Base-by-base conservation (phyloP, 2,888 invertebrate species). In the Stenolophus ochropezus region DNA sequence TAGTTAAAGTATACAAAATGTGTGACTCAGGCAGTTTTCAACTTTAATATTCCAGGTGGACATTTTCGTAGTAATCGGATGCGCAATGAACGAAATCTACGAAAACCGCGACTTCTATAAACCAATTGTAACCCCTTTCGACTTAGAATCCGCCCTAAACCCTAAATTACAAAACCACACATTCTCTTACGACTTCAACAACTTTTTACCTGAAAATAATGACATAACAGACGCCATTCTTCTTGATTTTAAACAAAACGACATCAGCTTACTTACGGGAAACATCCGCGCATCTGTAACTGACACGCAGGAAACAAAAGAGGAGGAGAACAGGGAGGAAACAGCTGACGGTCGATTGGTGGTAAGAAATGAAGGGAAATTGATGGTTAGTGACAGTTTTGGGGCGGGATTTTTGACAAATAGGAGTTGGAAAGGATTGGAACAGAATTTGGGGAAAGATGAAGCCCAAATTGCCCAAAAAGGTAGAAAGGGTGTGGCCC, bases 71-170 rank as follows among this genome's bases (percentile, higher is more conserved):
- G 91, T 97, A 86, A 93, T 99, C 75, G 94, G 97, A 0, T 99
- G 99, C 87, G 94, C 97, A 1, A 96, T 98, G 89, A 97, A 96
- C 86, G 94, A 96, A 83, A 91, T 97, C 51, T 94, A 94, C 86
- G 95, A 95, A 86, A 94, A 93, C 71, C 92, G 94, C 85, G 97
- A 98, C 79, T 98, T 96, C 88, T 96, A 95, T 86, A 95, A 94
- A 87, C 98, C 98, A 0, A 93, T 99, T 73, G 94, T 97, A 0
- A 96, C 97, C 20, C 96, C 98, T 0, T 97, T 94, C 88, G 99
- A 99, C 89, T 91, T 98, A 20, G 98, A 99, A 90, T 91, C 95
- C 80, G 95, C 96, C 2, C 89, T 96, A 16, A 96, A 96, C 88
- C 90, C 90, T 1, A 89, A 90, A 0, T 89, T 91, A 85, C 87